Conservation (phyloP, 2,888 invertebrate genomes). For the Phengaris arion region DNA sequence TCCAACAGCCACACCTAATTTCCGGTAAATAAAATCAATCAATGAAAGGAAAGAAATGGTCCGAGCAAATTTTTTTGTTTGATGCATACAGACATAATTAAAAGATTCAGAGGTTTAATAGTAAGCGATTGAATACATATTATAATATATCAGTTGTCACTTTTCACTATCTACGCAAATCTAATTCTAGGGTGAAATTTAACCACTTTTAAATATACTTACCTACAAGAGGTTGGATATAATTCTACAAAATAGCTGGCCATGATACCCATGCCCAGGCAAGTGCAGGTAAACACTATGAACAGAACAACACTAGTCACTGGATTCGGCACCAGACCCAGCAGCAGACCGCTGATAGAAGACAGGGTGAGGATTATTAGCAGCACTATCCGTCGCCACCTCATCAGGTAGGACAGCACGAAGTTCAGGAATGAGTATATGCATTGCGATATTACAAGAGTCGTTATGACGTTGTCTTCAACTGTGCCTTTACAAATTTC, state of each 20-base stretch:
- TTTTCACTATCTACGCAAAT: no score
- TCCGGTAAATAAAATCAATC: no score
- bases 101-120: no score
- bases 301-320: conserved; percentile 67
- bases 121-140: no score
- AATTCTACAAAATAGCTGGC: conserved; percentile 71
- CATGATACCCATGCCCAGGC: conserved; percentile 68
- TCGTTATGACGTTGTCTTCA: conserved; percentile 80
- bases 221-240: conserved; percentile 70
- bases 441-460: conserved; percentile 82
- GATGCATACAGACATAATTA: no score
- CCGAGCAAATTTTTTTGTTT: no score
- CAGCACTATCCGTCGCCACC: conserved; percentile 74
- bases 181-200: no score
- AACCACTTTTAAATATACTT: conserved; percentile 34
- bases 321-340: conserved; percentile 64
- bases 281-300: conserved; percentile 66
- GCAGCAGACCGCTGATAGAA: conserved; percentile 71
- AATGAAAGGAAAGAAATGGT: no score
- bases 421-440: conserved; percentile 82
- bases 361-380: conserved; percentile 73
- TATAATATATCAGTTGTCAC: no score
- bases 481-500: conserved; percentile 73
- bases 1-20: no score
- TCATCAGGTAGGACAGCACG: conserved; percentile 74